A percentile compares a stretch with the other conserved stretches of the same genome.
phyloP scores from a whole-genome alignment of 2,113 vertebrate genomes.

The Cinclus mexicanus region DNA sequence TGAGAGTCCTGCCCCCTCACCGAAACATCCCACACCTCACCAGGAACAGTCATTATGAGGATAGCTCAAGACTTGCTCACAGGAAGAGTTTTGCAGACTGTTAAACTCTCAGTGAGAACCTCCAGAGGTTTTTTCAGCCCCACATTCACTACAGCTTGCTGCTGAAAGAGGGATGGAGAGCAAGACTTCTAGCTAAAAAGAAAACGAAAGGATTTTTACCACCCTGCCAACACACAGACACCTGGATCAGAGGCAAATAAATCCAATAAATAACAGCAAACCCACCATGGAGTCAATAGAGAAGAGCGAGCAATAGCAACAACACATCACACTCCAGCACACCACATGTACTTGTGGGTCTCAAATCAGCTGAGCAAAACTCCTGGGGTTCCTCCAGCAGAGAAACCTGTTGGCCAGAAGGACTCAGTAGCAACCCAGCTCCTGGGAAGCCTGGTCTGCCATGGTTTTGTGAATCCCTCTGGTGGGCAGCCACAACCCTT shows the following conservation, averaged over 20 bases:
- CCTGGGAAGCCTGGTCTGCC: background rate
- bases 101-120: background rate
- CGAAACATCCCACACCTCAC: background rate
- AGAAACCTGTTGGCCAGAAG: background rate
- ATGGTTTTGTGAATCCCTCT: background rate
- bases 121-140: background rate
- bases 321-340: background rate
- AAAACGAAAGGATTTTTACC: background rate
- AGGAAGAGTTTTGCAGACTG: background rate
- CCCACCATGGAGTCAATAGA: background rate
- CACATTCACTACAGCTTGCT: background rate
- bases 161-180: background rate
- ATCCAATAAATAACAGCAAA: background rate
- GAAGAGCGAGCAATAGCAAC: background rate
- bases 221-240: background rate
- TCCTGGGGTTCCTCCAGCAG: background rate
- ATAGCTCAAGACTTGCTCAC: background rate
- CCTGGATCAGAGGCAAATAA: background rate
- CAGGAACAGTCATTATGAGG: background rate
- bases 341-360: background rate
- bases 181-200: background rate
- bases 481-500: background rate
- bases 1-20: background rate
- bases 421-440: background rate
- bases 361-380: background rate